Base-by-base conservation (phyloP, 1,140 invertebrate genomes). In the Hyles euphorbiae region DNA sequence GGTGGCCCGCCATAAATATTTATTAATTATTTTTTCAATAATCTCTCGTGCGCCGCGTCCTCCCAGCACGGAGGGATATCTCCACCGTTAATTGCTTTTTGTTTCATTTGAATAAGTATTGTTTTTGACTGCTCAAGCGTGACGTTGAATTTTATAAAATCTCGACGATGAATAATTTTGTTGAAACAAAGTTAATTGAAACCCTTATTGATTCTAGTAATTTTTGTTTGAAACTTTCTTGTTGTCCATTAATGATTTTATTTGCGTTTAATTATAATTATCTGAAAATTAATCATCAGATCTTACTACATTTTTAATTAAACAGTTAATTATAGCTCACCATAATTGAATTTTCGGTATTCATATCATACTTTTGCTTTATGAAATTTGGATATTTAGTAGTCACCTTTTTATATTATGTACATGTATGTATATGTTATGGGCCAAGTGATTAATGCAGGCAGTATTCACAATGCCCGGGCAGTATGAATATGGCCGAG, bases 21-120 rank as follows among this genome's bases (percentile, higher is more conserved):
- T 88, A 88, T 88, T 88, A 88, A 88, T 88, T 88, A 87, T 88
- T 88, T 87, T 88, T 88, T 88, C 85, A 87, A 88, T 88, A 88
- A 88, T 88, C 85, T 88, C 84, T 83, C 79, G 74, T 78, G 76
- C 79, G 71, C 73, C 68, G 74, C 77, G 79, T 86, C 81, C 81
- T 84, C 81, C 63, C 67, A 78, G 81, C 79, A 83, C 68, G 77
- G 82, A 88, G 85, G 85, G 83, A 84, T 83, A 85, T 81, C 82
- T 86, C 76, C 80, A 57, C 62, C 75, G 85, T 85, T 88, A 88
- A 88, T 88, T 88, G 83, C 83, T 88, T 87, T 88, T 87, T 87
- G 82, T 88, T 88, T 87, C 83, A 85, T 88, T 88, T 87, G 85
- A 88, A 88, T 88, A 88, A 88, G 81, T 87, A 85, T 88, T 87